Conservation (phyloP, 2,888 invertebrate genomes). For the Gastrophysa polygoni region DNA sequence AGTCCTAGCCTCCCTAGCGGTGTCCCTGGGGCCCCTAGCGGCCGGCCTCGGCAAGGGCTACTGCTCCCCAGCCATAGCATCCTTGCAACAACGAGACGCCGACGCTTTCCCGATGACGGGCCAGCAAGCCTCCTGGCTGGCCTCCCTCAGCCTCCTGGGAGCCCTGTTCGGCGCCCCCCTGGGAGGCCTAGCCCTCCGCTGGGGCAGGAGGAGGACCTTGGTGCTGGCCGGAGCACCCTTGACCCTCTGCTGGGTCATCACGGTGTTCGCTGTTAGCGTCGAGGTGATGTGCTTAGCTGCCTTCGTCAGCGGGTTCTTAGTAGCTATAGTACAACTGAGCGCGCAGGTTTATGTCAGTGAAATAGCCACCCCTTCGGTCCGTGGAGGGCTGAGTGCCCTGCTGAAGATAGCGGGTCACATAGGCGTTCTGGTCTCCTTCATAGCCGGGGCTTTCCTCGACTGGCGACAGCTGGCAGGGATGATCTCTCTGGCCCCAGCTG, state of each 20-base stretch:
- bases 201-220: constrained; percentile 73
- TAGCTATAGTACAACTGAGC: constrained; percentile 57
- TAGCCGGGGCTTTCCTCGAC: constrained; percentile 80
- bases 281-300: constrained; percentile 84
- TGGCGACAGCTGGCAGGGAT: constrained; percentile 86
- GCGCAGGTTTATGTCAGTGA: constrained; percentile 84
- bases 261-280: constrained; percentile 77
- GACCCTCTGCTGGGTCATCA: constrained; percentile 81
- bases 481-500: constrained; percentile 77
- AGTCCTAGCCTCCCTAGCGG: constrained; percentile 78
- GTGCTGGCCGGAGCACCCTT: constrained; percentile 77
- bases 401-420: constrained; percentile 85
- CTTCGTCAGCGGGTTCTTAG: constrained; percentile 74
- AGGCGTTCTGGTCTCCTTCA: constrained; percentile 83
- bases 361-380: constrained; percentile 83
- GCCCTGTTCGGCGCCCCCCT: constrained; percentile 81
- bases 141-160: constrained; percentile 78
- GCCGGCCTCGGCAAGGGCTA: constrained; percentile 83
- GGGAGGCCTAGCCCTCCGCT: constrained; percentile 78
- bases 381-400: constrained; percentile 86
- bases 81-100: constrained; percentile 68
- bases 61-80: constrained; percentile 81
- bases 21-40: constrained; percentile 79
- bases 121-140: constrained; percentile 83
- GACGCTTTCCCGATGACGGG: constrained; percentile 69